Evolutionary conservation across 2,113 vertebrate species (phyloP).

Genomic region (Aptenodytes patagonicus): DNA sequence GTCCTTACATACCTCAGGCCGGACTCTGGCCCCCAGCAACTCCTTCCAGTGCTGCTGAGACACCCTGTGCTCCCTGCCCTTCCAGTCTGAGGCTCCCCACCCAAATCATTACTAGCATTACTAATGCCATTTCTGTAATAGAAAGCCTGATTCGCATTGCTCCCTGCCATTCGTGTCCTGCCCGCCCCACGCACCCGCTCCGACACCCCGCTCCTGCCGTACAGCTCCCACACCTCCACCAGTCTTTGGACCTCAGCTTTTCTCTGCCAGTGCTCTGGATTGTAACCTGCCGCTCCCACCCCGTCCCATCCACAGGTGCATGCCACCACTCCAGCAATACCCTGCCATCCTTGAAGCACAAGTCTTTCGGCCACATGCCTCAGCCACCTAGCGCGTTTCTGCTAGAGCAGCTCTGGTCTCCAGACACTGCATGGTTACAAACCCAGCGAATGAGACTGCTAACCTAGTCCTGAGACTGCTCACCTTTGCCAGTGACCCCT

Average conservation of each 20-base stretch:
- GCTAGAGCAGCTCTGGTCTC: neutral
- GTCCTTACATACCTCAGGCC: neutral
- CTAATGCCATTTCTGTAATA: neutral
- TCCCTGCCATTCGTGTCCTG: neutral
- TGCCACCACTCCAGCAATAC: neutral
- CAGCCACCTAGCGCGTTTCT: accelerated
- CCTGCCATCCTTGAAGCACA: neutral
- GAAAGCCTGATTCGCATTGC: neutral
- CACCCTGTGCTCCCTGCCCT: neutral
- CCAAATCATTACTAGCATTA: accelerated
- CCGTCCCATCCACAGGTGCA: accelerated
- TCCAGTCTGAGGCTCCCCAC: neutral
- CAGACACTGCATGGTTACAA: neutral
- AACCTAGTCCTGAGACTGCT: neutral
- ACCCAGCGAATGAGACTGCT: neutral
- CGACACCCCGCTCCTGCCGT: neutral
- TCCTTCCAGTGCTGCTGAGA: neutral
- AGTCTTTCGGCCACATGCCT: neutral
- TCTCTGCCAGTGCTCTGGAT: neutral
- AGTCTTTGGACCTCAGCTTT: neutral
- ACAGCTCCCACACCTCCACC: neutral
- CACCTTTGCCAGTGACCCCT: neutral
- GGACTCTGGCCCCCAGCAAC: neutral
- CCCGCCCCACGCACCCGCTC: accelerated
- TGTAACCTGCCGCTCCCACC: neutral